Percentiles rank a stretch among this genome's conserved stretches.
Conservation (phyloP, 2,888 invertebrate species). For the Sabellastarte sp. region DNA sequence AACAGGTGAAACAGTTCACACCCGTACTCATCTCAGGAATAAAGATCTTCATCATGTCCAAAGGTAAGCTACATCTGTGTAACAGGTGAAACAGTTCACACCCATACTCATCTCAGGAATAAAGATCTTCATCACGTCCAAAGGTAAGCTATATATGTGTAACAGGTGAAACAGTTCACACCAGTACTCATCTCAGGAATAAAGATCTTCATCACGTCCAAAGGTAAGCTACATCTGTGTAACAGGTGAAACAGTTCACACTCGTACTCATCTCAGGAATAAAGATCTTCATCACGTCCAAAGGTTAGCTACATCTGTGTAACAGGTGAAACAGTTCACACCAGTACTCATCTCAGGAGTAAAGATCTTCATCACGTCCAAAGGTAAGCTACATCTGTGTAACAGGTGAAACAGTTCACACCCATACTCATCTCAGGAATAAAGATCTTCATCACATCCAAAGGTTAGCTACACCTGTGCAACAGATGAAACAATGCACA, state of each 20-base stretch:
- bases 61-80: constrained; percentile 79
- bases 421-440: no score
- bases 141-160: no score
- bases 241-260: no score
- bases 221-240: no score
- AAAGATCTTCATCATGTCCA: constrained; percentile 98
- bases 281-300: constrained; percentile 98
- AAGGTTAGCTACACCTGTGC: no score
- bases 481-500: constrained; percentile 91
- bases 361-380: constrained; percentile 98
- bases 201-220: constrained; percentile 98
- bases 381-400: no score
- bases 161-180: constrained; percentile 92
- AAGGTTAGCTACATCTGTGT: constrained; percentile 79
- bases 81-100: constrained; percentile 92
- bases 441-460: no score
- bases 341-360: constrained; percentile 97
- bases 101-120: constrained; percentile 97
- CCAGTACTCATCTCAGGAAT: constrained; percentile 97
- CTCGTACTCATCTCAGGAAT: constrained; percentile 97
- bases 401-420: no score
- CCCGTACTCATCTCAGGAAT: constrained; percentile 97
- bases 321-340: constrained; percentile 92
- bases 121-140: constrained; percentile 98
- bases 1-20: constrained; percentile 92